Base-by-base conservation (phyloP, 2,113 vertebrate species). In the Ciconia maguari region DNA sequence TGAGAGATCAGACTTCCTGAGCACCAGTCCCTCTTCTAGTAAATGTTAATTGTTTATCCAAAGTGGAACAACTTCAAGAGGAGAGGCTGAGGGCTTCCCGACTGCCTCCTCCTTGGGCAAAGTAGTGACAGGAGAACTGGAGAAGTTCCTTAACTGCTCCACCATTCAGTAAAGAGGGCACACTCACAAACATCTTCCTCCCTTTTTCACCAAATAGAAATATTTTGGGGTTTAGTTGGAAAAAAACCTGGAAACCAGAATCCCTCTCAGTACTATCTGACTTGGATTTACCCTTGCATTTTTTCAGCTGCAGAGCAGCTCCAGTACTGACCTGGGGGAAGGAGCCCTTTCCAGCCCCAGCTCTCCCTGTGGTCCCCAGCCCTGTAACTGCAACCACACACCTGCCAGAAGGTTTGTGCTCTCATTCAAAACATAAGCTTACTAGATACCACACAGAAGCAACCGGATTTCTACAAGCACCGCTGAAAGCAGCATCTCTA, bases 1-100 rank as follows among this genome's bases (percentile, higher is more conserved):
- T 54, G 79, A 83, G 74, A 83, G 34, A 77, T 46, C 20, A 95
- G 78, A 96, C 92, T 96, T 97, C 94, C 96, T 95, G 95, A 93
- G 36, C 78, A 80, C 62, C 54, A 86, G 75, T 80, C 44, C 7
- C 82, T 90, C 78, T 88, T 90, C 90, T 88, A 88, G 90, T 83
- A 91, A 96, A 95, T 42, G 79, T 76, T 91, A 65, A 79, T 80
- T 86, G 78, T 90, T 94, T 83, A 90, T 77, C 38, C 87, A 92
- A 83, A 83, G 82, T 70, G 75, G 12, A 92, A 81, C 46, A 90
- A 58, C 79, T 83, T 94, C 54, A 80, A 86, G 70, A 88, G 58
- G 34, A 83, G 41, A 80, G 34, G 29, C 34, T 80, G 41, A 90
- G 36, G 10, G 51, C 58, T 58, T 90, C 58, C 70, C 4, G 0